phyloP scores from a whole-genome alignment of 1,140 invertebrate genomes.

The Drosophila ambigua region DNA sequence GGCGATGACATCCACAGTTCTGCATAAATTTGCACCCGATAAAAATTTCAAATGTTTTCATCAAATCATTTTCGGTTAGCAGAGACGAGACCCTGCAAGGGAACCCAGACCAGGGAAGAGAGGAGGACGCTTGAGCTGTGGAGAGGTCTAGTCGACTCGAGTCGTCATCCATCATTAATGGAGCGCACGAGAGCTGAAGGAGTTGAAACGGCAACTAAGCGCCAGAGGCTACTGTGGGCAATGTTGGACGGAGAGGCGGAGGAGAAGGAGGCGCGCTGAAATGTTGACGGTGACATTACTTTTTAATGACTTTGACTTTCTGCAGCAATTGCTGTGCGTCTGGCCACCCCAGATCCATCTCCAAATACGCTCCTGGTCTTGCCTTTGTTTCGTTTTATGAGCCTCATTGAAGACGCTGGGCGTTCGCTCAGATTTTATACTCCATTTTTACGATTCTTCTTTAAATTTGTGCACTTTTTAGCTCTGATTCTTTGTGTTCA shows the following conservation, averaged over 20 bases:
- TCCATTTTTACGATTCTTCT: slow-evolving; percentile 17
- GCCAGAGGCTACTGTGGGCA: slow-evolving; percentile 30
- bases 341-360: slow-evolving; percentile 17
- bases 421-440: slow-evolving; percentile 41
- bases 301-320: slow-evolving; percentile 83
- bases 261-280: slow-evolving; percentile 17
- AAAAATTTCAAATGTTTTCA: slow-evolving; percentile 83
- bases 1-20: slow-evolving; percentile 81
- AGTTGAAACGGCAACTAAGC: slow-evolving; percentile 62
- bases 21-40: slow-evolving; percentile 82
- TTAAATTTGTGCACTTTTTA: slow-evolving; percentile 17
- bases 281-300: slow-evolving; percentile 80
- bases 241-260: slow-evolving; percentile 1
- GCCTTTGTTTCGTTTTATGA: slow-evolving; percentile 51
- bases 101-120: too few relatives aligned
- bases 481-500: background rate
- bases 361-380: background rate
- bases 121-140: slow-evolving; percentile 2
- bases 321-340: slow-evolving; percentile 73
- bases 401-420: slow-evolving; percentile 50
- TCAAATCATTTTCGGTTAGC: slow-evolving; percentile 77
- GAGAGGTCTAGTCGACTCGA: slow-evolving; percentile 32
- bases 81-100: background rate
- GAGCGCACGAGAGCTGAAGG: slow-evolving; percentile 62
- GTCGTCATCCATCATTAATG: slow-evolving; percentile 80